Base-by-base conservation (phyloP, 2,113 vertebrate species). In the Proteles cristata region DNA sequence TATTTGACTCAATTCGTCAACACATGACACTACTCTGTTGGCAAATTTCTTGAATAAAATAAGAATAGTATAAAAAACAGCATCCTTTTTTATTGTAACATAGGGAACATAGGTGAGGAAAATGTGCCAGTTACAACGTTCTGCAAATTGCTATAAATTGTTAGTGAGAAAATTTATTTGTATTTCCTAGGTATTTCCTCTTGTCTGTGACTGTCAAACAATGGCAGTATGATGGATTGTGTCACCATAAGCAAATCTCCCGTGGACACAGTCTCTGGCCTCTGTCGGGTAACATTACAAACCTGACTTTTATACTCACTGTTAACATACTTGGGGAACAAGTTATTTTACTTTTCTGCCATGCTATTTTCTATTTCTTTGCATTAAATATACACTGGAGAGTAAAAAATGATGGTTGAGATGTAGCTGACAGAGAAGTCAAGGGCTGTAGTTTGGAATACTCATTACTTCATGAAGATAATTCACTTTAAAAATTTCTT, bases 141-240 rank as follows among this genome's bases (percentile, higher is more conserved):
- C 39, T 96, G 45, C 19, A 90, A 90, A 92, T 96, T 85, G 69
- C 58, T 90, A 14, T 81, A 90, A 89, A 89, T 76, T 69, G 33
- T 93, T 95, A 26, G 85, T 87, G 50, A 94, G 76, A 90, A 95
- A 88, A 93, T 90, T 90, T 53, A 68, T 81, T 68, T 80, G 19
- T 11, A 61, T 31, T 87, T 77, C 43, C 35, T 63, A 19, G 31
- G 25, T 81, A 71, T 92, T 94, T 94, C 66, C 88, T 87, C 88
- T 90, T 77, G 79, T 86, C 21, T 87, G 87, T 63, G 76, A 85
- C 80, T 96, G 87, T 97, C 96, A 95, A 84, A 81, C 65, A 81
- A 45, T 88, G 90, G 79, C 88, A 92, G 14, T 55, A 12, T 92
- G 96, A 96, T 97, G 80, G 92, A 97, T 97, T 55, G 89, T 93